Percentiles rank a stretch among this genome's conserved stretches.
Conservation (phyloP, 2,113 vertebrate species). For the Istiophorus platypterus region DNA sequence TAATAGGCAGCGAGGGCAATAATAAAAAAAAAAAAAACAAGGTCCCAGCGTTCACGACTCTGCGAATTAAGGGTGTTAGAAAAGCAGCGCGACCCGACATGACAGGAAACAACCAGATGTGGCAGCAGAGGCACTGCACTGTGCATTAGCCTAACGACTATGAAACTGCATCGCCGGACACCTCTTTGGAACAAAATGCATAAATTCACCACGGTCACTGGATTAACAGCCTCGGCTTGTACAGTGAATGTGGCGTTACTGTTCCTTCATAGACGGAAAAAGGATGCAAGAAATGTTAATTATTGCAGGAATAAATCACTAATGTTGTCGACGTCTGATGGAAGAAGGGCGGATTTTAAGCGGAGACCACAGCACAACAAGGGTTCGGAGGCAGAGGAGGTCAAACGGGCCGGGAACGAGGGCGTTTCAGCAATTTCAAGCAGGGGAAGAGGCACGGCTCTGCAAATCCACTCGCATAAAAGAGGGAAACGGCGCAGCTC, state of each 20-base stretch:
- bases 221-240: not conserved
- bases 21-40: no score
- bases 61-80: not conserved
- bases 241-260: not conserved
- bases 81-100: not conserved
- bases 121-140: not conserved
- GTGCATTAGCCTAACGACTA: not conserved
- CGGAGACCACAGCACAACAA: no score
- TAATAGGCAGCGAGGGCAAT: not conserved
- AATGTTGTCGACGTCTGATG: not conserved
- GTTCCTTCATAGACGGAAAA: not conserved
- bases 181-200: not conserved
- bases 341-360: no score
- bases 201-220: not conserved
- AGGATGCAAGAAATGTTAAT: not conserved
- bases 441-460: slow-evolving; percentile 11
- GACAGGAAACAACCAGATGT: slow-evolving; percentile 6
- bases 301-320: not conserved
- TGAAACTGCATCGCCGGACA: not conserved
- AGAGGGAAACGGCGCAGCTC: slow-evolving; percentile 20
- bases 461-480: slow-evolving; percentile 25
- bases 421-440: not conserved
- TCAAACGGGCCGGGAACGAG: not conserved
- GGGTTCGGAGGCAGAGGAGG: not conserved
- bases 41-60: not conserved